A percentile compares a stretch with the other conserved stretches of the same genome.
These are phyloP conservation scores for Rallus crepitans DNA, from an alignment of 2,797 vertebrate genomes.

Conservation along the genomic window DNA sequence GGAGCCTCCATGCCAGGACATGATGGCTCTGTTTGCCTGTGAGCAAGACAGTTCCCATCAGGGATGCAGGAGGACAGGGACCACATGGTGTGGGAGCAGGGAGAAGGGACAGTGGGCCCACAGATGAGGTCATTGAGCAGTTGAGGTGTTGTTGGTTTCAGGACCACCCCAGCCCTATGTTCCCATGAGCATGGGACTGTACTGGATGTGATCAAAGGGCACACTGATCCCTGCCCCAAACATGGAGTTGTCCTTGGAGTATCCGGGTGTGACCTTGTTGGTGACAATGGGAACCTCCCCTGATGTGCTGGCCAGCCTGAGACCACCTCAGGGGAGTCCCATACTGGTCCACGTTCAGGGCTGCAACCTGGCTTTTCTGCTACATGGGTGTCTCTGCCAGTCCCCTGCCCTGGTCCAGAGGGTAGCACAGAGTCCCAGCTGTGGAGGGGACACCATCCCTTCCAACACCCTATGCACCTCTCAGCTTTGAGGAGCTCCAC, in stretches of 20 bases:
- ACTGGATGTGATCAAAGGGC: not conserved
- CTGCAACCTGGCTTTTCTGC: not conserved
- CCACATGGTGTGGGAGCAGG: too few relatives aligned
- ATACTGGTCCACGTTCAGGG: not conserved
- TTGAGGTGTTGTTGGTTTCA: not conserved
- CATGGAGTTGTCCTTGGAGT: not conserved
- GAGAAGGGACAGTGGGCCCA: too few relatives aligned
- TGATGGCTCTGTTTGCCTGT: not conserved
- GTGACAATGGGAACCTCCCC: not conserved
- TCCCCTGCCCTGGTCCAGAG: not conserved
- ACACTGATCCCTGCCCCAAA: not conserved
- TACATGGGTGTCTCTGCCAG: not conserved
- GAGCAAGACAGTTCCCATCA: too few relatives aligned
- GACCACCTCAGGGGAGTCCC: not conserved
- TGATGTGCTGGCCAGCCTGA: not conserved
- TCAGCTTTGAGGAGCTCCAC: not conserved
- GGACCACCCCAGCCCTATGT: fast-evolving
- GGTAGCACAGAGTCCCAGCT: not conserved
- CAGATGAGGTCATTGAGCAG: not conserved
- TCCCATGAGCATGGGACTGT: not conserved
- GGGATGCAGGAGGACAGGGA: too few relatives aligned
- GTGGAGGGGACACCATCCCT: not conserved
- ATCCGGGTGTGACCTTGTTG: not conserved
- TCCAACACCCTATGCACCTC: not conserved
- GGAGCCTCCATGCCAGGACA: not conserved